A percentile compares a stretch with the other conserved stretches of the same genome.
Evolutionary conservation across 2,888 invertebrate genomes (phyloP).

Genomic region (Xestia c-nigrum): DNA sequence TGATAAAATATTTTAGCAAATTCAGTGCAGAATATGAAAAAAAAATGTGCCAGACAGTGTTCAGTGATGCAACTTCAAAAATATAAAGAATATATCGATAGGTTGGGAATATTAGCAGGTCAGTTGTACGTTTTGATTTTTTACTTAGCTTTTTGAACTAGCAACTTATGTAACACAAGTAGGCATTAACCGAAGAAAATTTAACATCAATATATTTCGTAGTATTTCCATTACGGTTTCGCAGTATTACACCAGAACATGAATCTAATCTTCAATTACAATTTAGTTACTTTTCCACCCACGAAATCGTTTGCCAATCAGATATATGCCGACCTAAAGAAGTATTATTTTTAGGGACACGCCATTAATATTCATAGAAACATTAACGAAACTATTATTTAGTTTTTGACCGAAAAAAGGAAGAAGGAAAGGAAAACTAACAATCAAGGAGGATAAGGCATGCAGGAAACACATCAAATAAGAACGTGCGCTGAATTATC

Average conservation of each 20-base stretch:
- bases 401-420: slow-evolving; percentile 26
- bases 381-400: slow-evolving; percentile 36
- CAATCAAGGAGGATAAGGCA: slow-evolving; percentile 63
- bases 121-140: not conserved
- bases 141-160: not conserved
- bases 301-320: slow-evolving; percentile 26
- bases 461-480: slow-evolving; percentile 75
- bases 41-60: not conserved
- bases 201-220: not conserved
- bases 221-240: slow-evolving; percentile 11
- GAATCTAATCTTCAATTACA: slow-evolving; percentile 29
- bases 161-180: too few relatives aligned
- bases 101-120: not conserved
- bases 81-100: slow-evolving; percentile 6
- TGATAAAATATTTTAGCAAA: not conserved
- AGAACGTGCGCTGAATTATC: slow-evolving; percentile 73
- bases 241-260: slow-evolving; percentile 4
- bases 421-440: slow-evolving; percentile 48
- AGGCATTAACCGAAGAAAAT: not conserved
- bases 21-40: not conserved
- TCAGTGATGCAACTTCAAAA: slow-evolving; percentile 11
- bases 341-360: slow-evolving; percentile 36
- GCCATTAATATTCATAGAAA: slow-evolving; percentile 49
- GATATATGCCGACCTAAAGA: slow-evolving; percentile 28
- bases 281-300: slow-evolving; percentile 7